Percentiles rank a stretch among this genome's conserved stretches.
phyloP scores from a whole-genome alignment of 2,797 vertebrate genomes.

The Esox lucius region DNA sequence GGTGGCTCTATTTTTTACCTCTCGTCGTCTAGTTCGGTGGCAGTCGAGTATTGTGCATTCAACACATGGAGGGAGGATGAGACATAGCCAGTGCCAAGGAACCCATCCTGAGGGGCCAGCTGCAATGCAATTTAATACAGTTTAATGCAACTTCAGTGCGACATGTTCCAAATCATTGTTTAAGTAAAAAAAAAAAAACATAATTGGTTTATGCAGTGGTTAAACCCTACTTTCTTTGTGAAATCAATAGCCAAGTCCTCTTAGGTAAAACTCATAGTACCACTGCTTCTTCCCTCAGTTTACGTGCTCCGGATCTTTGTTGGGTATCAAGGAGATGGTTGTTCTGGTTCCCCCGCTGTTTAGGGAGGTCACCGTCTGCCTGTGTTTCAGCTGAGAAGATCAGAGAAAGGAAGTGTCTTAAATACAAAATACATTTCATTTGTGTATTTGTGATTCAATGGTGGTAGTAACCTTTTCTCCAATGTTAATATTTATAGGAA shows the following conservation, averaged over 20 bases:
- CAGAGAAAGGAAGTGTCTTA: neutral
- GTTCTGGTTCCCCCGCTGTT: neutral
- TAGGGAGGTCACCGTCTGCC: neutral
- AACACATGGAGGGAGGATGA: neutral
- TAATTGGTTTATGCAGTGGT: slow-evolving; percentile 18
- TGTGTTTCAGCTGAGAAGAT: neutral
- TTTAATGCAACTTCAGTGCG: neutral
- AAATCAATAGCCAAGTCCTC: slow-evolving; percentile 28
- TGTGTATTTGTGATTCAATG: neutral
- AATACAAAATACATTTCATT: neutral
- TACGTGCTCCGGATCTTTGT: neutral
- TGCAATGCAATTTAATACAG: neutral
- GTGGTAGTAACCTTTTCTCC: neutral
- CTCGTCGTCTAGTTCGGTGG: neutral
- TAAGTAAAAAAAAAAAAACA: slow-evolving; percentile 6
- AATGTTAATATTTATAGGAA: neutral
- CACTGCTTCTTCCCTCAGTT: neutral
- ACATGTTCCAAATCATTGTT: neutral
- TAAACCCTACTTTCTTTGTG: slow-evolving; percentile 21
- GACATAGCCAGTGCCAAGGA: neutral
- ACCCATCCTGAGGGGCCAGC: neutral
- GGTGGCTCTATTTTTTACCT: neutral
- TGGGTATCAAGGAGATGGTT: neutral
- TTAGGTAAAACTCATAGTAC: slow-evolving; percentile 8
- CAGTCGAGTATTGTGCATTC: neutral